Conservation (phyloP, 2,888 invertebrate genomes). For the Catocala sponsa region DNA sequence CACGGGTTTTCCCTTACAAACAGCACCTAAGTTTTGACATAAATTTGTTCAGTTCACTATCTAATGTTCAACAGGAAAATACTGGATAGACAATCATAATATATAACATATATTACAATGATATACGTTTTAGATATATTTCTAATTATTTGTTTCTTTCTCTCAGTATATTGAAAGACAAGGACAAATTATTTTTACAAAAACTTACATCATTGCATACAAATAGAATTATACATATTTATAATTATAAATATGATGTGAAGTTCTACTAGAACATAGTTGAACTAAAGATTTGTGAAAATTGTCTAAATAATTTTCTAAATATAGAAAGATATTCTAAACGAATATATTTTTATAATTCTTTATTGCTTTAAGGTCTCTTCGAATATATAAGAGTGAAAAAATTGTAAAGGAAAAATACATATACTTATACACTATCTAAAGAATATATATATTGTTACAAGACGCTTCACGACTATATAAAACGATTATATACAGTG, state of each 20-base stretch:
- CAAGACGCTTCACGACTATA: constrained; percentile 48
- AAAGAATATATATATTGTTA: constrained; percentile 24
- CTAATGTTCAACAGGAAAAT: constrained; percentile 46
- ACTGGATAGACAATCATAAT: constrained; percentile 38
- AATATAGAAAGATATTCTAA: constrained; percentile 11
- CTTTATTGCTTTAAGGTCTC: constrained; percentile 21
- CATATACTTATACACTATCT: constrained; percentile 20
- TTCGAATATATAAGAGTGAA: constrained; percentile 12
- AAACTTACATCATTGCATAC: constrained; percentile 19
- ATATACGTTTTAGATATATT: constrained; percentile 11
- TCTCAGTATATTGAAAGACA: constrained; percentile 19
- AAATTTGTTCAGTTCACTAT: constrained; percentile 67
- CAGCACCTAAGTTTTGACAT: constrained; percentile 70
- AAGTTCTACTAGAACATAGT: constrained; percentile 9
- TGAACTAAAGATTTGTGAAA: constrained; percentile 16
- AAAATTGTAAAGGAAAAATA: constrained; percentile 19
- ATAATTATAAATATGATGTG: constrained; percentile 16
- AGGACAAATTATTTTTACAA: not conserved
- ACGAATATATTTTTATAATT: constrained; percentile 5
- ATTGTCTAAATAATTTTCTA: constrained; percentile 26
- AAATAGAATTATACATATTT: constrained; percentile 10
- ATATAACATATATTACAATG: constrained; percentile 16
- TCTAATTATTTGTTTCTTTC: constrained; percentile 6
- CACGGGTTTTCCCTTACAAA: constrained; percentile 36
- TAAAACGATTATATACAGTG: constrained; percentile 45